Percentiles rank a stretch among this genome's conserved stretches.
Conservation (phyloP, 2,113 vertebrate genomes). For the Romanogobio albipinnatus region DNA sequence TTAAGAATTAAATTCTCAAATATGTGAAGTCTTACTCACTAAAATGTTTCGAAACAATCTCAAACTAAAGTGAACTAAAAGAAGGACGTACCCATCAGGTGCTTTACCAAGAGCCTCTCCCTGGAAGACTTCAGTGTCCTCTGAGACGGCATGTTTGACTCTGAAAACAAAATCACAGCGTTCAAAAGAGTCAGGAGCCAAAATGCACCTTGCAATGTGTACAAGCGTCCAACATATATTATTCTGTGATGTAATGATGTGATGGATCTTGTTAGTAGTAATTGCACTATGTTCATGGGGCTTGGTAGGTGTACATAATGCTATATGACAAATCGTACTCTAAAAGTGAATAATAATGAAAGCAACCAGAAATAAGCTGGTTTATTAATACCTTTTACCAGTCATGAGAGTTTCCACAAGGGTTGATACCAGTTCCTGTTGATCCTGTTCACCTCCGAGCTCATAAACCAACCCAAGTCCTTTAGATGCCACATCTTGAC, state of each 20-base stretch:
- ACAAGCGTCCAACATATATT: not conserved
- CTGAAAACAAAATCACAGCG: slow-evolving; percentile 66
- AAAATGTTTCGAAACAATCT: not conserved
- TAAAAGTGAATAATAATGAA: not conserved
- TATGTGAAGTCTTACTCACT: not conserved
- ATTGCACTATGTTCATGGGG: not conserved
- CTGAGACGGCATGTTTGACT: slow-evolving; percentile 87
- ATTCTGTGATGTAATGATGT: not conserved
- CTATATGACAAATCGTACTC: too few species aligned
- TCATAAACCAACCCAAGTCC: slow-evolving; percentile 97
- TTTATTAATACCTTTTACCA: slow-evolving; percentile 86
- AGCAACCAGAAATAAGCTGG: not conserved
- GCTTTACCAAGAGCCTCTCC: slow-evolving; percentile 90
- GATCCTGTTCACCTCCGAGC: slow-evolving; percentile 91
- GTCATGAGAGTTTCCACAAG: slow-evolving; percentile 98
- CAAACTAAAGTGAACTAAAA: not conserved
- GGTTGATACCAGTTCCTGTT: slow-evolving; percentile 92
- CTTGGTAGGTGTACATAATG: not conserved
- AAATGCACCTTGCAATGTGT: not conserved
- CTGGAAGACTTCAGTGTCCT: slow-evolving; percentile 95
- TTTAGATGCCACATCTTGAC: slow-evolving; percentile 97
- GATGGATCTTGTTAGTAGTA: not conserved
- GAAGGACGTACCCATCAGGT: slow-evolving; percentile 88
- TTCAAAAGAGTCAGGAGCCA: not conserved
- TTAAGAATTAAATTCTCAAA: not conserved